These are phyloP conservation scores for Gerosis bhagava DNA, from an alignment of 2,888 invertebrate genomes.

Conservation along the genomic window DNA sequence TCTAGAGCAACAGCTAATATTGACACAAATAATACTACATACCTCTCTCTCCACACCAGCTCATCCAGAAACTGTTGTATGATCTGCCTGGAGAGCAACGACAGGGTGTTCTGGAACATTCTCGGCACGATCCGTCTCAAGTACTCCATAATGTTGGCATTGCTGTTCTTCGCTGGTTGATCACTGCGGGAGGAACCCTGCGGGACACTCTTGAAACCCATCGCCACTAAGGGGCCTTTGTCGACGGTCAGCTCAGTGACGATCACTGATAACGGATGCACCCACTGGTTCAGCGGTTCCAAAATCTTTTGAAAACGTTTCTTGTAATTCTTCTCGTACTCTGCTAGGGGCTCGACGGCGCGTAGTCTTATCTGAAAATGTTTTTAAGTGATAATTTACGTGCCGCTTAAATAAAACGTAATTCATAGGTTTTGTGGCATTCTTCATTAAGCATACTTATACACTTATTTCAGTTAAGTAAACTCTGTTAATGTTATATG, in stretches of 20 bases:
- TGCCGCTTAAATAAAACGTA: no score
- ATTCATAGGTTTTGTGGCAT: no score
- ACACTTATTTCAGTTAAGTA: no score
- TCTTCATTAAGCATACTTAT: no score
- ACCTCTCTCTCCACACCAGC: slow-evolving; percentile 92
- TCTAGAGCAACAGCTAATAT: no score
- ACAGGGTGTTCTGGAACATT: slow-evolving; percentile 95
- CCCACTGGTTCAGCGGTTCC: slow-evolving; percentile 90
- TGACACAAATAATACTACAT: slow-evolving; percentile 28
- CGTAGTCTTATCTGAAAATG: slow-evolving; percentile 86
- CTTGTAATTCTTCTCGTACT: slow-evolving; percentile 90
- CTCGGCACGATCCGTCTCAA: slow-evolving; percentile 92
- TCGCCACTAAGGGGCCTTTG: slow-evolving; percentile 87
- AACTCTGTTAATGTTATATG: no score
- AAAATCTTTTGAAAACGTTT: slow-evolving; percentile 92
- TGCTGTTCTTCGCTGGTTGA: slow-evolving; percentile 80
- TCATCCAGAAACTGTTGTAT: slow-evolving; percentile 96
- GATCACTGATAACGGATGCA: slow-evolving; percentile 88
- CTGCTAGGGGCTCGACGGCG: slow-evolving; percentile 91
- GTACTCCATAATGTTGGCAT: slow-evolving; percentile 93
- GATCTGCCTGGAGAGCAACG: slow-evolving; percentile 90
- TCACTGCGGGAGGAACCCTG: slow-evolving; percentile 82
- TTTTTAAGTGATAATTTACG: no score
- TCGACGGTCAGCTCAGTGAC: slow-evolving; percentile 93
- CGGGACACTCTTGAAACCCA: slow-evolving; percentile 90